A percentile compares a stretch with the other conserved stretches of the same genome.
Conservation (phyloP, 2,888 invertebrate species). For the Acanthococcus lagerstroemiae region DNA sequence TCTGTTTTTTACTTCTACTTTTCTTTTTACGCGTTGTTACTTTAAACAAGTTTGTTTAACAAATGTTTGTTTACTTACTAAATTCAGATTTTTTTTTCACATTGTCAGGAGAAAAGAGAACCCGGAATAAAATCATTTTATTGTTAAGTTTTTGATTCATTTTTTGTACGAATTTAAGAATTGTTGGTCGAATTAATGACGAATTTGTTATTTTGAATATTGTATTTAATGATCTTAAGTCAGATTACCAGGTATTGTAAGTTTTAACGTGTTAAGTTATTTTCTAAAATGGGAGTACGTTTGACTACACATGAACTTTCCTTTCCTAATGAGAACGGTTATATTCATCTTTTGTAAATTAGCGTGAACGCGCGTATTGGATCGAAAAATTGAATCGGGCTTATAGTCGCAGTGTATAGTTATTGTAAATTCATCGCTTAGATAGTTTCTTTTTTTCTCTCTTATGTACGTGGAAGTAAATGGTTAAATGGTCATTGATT, state of each 20-base stretch:
- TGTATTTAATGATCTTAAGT: conserved; percentile 26
- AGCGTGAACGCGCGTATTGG: no score
- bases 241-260: conserved; percentile 26
- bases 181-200: background rate
- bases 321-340: background rate
- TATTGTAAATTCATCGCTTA: background rate
- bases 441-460: background rate
- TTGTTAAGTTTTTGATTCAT: conserved; percentile 20
- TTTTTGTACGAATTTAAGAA: conserved; percentile 11
- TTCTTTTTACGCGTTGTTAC: conserved; percentile 15
- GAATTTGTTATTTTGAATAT: conserved; percentile 21
- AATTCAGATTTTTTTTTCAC: background rate
- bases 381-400: no score
- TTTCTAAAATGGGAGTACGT: conserved; percentile 6
- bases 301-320: background rate
- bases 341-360: background rate
- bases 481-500: background rate
- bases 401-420: no score
- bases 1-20: conserved; percentile 1
- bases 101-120: conserved; percentile 2
- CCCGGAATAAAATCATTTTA: conserved; percentile 10
- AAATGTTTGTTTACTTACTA: conserved; percentile 19
- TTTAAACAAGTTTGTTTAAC: conserved; percentile 17
- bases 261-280: conserved; percentile 18
- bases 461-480: background rate